Evolutionary conservation across 1,140 invertebrate species (phyloP), one percentile per base, ranked within the genome.

Genomic region (Pseudomyrmex cubaensis): DNA sequence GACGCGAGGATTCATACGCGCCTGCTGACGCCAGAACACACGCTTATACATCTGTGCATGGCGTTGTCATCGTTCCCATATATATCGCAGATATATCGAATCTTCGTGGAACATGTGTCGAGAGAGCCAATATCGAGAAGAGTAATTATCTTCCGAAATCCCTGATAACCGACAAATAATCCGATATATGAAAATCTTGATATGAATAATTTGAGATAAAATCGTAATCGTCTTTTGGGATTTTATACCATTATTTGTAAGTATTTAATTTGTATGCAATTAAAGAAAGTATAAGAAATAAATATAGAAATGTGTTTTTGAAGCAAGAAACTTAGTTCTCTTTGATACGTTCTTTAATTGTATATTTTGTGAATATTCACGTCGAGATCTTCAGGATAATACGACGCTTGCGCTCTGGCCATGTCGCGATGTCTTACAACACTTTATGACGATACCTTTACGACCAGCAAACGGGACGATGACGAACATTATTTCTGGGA

Each of bases 1-100:
- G 89, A 90, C 90, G 90, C 87, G 88, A 89, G 91, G 91, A 92
- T 93, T 93, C 92, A 93, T 87, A 82, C 50, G 63, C 56, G 69
- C 46, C 72, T 22, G 67, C 67, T 56, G 25, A 57, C 54, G n/a
- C 48, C 59, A 69, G 35, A 46, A 46, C 82, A 46, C 82, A 62
- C 62, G 20, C 57, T 44, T 44, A 22, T 59, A 56, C 8, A 22
- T 44, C 7, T 48, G 46, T 35, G 44, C 20, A 20, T 35, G 25
- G 25, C 25, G 62, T 77, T 62, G 17, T 76, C 48, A 5, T 35
- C 35, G 35, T 35, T 66, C 25, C 61, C 17, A 4, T 22, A 9
- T n/a, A 35, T n/a, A 35, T 35, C 67, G 22, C 66, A 35, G 4
- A 35, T 35, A 35, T 61, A 25, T 75, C 61, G n/a, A 2, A 44